A percentile compares a stretch with the other conserved stretches of the same genome.
Conservation (phyloP, 2,797 vertebrate genomes). For the Crypturellus tataupa region DNA sequence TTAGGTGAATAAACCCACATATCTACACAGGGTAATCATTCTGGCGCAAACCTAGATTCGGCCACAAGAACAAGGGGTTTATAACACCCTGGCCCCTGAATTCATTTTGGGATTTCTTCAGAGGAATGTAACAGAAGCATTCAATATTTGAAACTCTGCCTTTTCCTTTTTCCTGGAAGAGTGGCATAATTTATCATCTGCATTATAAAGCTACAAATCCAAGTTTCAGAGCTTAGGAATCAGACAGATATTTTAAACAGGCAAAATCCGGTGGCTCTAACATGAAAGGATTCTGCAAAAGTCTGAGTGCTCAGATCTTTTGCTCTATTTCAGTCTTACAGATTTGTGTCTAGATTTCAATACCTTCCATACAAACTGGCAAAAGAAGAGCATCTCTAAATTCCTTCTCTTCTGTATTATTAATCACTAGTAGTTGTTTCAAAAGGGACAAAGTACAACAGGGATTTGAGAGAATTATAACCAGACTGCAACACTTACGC, state of each 20-base stretch:
- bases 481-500: neutral
- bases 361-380: rapidly evolving
- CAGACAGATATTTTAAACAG: neutral
- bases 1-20: rapidly evolving
- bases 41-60: neutral
- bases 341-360: neutral
- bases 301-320: neutral
- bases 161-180: neutral
- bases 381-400: neutral
- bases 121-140: neutral
- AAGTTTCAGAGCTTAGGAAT: neutral
- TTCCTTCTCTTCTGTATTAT: neutral
- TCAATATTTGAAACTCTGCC: neutral
- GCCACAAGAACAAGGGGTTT: neutral
- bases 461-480: neutral
- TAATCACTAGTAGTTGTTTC: neutral
- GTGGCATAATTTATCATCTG: neutral
- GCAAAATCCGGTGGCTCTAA: neutral
- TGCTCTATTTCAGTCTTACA: neutral
- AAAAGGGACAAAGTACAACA: neutral
- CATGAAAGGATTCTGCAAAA: neutral
- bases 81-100: neutral
- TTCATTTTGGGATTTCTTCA: neutral
- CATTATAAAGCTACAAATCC: neutral
- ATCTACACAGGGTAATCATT: neutral